Conservation (phyloP, 1,140 invertebrate genomes). For the Drosophila nigromelanica region DNA sequence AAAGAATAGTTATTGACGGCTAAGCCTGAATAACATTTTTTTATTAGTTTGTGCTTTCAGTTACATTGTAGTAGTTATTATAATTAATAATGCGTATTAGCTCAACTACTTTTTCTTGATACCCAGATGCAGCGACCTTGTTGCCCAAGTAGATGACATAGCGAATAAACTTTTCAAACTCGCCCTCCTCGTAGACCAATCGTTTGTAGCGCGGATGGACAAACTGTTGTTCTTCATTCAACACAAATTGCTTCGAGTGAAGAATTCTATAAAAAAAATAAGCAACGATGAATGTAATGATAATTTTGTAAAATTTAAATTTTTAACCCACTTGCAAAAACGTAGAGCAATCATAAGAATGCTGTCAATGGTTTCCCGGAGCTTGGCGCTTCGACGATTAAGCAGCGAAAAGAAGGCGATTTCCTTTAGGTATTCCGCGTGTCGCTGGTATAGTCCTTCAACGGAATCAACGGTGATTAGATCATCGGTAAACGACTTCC, state of each 20-base stretch:
- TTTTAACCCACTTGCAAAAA: constrained; percentile 86
- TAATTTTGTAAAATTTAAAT: background rate
- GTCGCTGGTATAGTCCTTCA: constrained; percentile 88
- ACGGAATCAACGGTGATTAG: constrained; percentile 86
- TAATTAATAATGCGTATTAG: constrained; percentile 78
- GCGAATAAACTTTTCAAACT: constrained; percentile 78
- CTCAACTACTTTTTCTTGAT: constrained; percentile 79
- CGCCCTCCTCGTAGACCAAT: constrained; percentile 65
- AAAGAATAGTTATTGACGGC: no score
- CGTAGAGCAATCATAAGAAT: constrained; percentile 89
- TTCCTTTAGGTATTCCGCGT: constrained; percentile 89
- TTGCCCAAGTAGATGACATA: constrained; percentile 80
- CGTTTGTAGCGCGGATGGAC: constrained; percentile 73
- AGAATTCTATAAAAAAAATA: constrained; percentile 57
- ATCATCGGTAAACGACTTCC: constrained; percentile 88
- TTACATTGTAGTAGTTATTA: constrained; percentile 75
- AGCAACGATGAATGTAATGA: no score
- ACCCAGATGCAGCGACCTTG: constrained; percentile 73
- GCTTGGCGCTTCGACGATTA: constrained; percentile 87
- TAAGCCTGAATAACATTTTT: background rate
- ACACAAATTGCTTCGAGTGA: constrained; percentile 59
- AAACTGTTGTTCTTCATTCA: constrained; percentile 52
- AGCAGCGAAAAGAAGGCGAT: constrained; percentile 89
- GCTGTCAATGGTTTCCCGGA: constrained; percentile 87
- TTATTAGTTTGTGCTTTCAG: constrained; percentile 11